Percentiles rank a stretch among this genome's conserved stretches.
Evolutionary conservation across 53 echinoderm and acorn worm species (phyloP).

Genomic region (Arbacia lixula): DNA sequence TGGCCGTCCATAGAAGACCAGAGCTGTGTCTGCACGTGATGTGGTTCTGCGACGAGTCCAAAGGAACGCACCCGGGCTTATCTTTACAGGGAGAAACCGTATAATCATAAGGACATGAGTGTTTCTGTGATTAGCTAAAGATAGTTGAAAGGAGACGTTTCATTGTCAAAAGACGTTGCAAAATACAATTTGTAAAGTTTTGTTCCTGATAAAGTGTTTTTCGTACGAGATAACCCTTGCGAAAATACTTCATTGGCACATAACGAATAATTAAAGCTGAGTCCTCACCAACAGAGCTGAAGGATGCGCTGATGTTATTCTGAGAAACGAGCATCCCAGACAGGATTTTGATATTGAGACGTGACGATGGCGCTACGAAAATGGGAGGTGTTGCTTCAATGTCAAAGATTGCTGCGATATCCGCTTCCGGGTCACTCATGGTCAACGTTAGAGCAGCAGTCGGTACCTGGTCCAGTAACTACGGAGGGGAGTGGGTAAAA

Average conservation of each 20-base stretch:
- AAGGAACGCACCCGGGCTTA: neutral
- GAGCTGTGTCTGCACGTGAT: neutral
- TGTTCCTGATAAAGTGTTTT: too few species aligned
- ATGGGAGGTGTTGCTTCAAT: constrained; percentile 12
- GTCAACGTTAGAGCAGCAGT: too few species aligned
- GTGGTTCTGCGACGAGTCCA: neutral
- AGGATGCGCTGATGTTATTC: neutral
- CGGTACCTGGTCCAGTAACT: too few species aligned
- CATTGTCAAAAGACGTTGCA: neutral
- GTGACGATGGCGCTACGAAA: constrained; percentile 19
- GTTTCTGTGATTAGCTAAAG: neutral
- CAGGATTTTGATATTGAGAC: neutral
- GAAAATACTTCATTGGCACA: too few species aligned
- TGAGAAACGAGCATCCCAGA: neutral
- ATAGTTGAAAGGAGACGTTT: too few species aligned
- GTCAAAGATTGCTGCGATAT: neutral
- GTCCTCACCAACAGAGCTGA: neutral
- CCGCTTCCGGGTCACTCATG: neutral
- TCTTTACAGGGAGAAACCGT: neutral
- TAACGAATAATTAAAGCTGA: neutral
- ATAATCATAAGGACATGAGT: neutral
- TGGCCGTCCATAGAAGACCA: neutral
- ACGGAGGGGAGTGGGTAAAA: too few species aligned
- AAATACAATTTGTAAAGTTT: too few species aligned
- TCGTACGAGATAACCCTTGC: too few species aligned